phyloP scores from a whole-genome alignment of 2,113 vertebrate genomes.

The Echinops telfairi region DNA sequence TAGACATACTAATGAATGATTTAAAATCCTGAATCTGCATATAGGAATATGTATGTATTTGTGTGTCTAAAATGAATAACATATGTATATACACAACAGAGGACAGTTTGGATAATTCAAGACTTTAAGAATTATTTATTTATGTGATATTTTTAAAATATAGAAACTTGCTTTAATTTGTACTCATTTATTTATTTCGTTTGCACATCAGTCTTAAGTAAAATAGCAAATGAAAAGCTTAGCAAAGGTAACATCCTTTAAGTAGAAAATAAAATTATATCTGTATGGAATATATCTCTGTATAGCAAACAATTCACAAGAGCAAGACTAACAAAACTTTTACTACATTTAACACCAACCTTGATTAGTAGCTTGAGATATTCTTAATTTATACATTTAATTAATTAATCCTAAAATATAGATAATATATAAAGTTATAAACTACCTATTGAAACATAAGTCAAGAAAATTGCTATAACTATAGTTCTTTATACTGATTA shows the following conservation, averaged over 20 bases:
- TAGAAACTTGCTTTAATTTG: neutral
- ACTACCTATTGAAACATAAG: too few species aligned
- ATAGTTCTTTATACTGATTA: neutral
- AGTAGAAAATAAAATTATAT: neutral
- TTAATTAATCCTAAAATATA: neutral
- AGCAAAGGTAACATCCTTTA: neutral
- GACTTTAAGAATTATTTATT: neutral
- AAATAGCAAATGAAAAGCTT: neutral
- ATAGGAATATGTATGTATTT: neutral
- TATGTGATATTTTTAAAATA: neutral
- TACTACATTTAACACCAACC: neutral
- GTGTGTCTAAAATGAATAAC: neutral
- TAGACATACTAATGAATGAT: neutral
- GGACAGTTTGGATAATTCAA: neutral
- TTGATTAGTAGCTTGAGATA: conserved; percentile 26
- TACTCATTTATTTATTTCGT: neutral
- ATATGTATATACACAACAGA: neutral
- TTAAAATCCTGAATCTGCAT: neutral
- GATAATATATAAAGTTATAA: too few species aligned
- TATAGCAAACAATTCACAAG: neutral
- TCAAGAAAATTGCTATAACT: neutral
- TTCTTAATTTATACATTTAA: neutral
- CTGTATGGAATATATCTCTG: neutral
- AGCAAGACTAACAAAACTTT: neutral
- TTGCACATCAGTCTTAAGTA: neutral